Percentiles rank a stretch among this genome's conserved stretches.
These are phyloP conservation scores for Luidia sarsii DNA, from an alignment of 53 echinoderm and acorn worm species.

Conservation along the genomic window DNA sequence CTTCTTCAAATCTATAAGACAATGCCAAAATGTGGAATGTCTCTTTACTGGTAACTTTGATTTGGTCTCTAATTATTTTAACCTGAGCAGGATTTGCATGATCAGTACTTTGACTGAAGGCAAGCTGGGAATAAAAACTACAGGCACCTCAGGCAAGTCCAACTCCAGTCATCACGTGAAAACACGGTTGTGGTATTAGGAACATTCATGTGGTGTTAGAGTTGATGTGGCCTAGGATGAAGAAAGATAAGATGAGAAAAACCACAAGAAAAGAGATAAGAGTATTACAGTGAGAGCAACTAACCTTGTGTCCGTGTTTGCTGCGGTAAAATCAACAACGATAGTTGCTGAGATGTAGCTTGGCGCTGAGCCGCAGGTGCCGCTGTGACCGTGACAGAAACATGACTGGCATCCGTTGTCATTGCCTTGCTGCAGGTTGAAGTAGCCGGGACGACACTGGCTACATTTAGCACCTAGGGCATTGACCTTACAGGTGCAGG, in stretches of 20 bases:
- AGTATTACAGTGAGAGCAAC: neutral
- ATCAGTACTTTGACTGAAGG: too few species aligned
- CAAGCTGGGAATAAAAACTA: too few species aligned
- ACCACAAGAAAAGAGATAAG: neutral
- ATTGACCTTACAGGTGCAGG: constrained; percentile 81
- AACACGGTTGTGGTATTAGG: too few species aligned
- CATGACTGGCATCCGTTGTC: constrained; percentile 86
- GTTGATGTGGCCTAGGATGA: too few species aligned
- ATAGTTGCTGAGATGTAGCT: constrained; percentile 64
- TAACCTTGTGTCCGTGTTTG: constrained; percentile 9
- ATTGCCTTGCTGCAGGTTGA: constrained; percentile 70
- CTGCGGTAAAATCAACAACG: constrained; percentile 64
- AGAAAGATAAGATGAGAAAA: neutral
- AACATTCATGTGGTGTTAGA: too few species aligned
- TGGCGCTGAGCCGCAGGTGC: constrained; percentile 67
- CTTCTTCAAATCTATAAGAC: too few species aligned
- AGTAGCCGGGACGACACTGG: constrained; percentile 64
- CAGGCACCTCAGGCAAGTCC: too few species aligned
- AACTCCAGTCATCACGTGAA: too few species aligned
- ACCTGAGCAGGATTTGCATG: too few species aligned
- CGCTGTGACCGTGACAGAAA: constrained; percentile 83
- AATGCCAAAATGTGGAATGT: too few species aligned
- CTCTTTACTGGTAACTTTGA: too few species aligned
- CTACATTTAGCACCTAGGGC: constrained; percentile 81
- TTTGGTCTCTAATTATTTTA: too few species aligned